Evolutionary conservation across 2,113 vertebrate species (phyloP).

Genomic region (Bujurquina vittata): DNA sequence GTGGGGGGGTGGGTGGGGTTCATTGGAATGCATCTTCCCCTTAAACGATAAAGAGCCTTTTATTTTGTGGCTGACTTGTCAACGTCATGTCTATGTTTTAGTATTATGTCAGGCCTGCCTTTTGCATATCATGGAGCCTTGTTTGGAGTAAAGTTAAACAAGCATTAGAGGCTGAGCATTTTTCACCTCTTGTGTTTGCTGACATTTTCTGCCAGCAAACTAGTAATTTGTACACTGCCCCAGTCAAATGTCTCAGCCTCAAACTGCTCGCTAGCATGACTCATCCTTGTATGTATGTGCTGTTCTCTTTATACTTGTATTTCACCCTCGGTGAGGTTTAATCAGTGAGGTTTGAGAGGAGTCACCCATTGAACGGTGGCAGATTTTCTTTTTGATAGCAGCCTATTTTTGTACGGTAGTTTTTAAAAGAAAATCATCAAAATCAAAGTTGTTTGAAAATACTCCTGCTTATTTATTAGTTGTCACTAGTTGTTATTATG

Average conservation of each 20-base stretch:
- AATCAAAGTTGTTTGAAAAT: neutral
- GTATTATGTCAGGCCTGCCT: constrained; percentile 22
- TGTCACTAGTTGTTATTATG: too few relatives aligned
- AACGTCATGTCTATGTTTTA: neutral
- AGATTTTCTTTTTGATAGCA: neutral
- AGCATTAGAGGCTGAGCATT: constrained; percentile 35
- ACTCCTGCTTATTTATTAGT: neutral
- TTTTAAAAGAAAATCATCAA: neutral
- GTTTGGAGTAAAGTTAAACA: constrained; percentile 48
- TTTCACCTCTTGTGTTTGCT: constrained; percentile 45
- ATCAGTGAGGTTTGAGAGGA: neutral
- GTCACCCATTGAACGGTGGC: neutral
- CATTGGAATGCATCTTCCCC: constrained; percentile 32
- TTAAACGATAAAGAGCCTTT: constrained; percentile 14
- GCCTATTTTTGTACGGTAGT: neutral
- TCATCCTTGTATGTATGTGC: constrained; percentile 5
- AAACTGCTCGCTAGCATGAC: constrained; percentile 7
- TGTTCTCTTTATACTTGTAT: neutral
- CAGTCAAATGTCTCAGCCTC: constrained; percentile 34
- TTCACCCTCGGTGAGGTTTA: neutral
- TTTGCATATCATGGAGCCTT: neutral
- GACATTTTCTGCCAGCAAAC: constrained; percentile 29
- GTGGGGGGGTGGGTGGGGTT: neutral
- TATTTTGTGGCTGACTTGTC: constrained; percentile 42
- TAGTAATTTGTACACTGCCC: constrained; percentile 54